These are phyloP conservation scores for Contarinia nasturtii DNA, from an alignment of 1,140 invertebrate species.

Conservation along the genomic window DNA sequence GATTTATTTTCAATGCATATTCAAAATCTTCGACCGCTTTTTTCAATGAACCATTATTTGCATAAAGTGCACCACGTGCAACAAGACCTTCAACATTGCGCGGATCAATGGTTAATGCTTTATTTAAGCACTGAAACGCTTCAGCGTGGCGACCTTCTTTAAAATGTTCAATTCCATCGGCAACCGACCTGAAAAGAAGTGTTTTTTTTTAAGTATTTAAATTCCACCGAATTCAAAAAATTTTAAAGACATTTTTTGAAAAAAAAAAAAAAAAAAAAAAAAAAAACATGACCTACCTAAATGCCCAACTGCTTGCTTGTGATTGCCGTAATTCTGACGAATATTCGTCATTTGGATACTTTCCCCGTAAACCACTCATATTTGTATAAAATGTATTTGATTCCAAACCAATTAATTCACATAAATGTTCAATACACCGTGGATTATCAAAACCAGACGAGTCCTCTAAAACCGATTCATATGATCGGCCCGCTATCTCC, in stretches of 20 bases:
- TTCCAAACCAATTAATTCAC: conserved; percentile 15
- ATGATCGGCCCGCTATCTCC: conserved; percentile 59
- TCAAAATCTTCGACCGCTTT: conserved; percentile 92
- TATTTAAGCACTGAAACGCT: conserved; percentile 88
- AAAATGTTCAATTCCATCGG: conserved; percentile 84
- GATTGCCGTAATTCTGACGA: conserved; percentile 63
- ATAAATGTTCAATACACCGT: conserved; percentile 45
- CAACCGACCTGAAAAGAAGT: conserved; percentile 44
- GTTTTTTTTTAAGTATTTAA: neutral
- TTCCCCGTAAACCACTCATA: conserved; percentile 46
- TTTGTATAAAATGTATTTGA: conserved; percentile 35
- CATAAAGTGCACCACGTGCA: conserved; percentile 80
- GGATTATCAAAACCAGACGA: conserved; percentile 79
- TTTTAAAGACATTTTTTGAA: neutral
- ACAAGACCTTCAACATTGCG: conserved; percentile 87
- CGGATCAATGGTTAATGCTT: conserved; percentile 78
- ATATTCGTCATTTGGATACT: conserved; percentile 61
- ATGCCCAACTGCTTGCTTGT: conserved; percentile 84
- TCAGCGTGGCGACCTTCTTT: conserved; percentile 77
- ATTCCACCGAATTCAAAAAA: neutral
- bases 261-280: neutral
- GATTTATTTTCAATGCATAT: conserved; percentile 69
- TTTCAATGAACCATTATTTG: conserved; percentile 81
- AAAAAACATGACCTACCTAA: conserved; percentile 23
- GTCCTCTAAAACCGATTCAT: conserved; percentile 66